Evolutionary conservation across 2,113 vertebrate genomes (phyloP), one percentile per base, ranked within the genome.

Genomic region (Thymallus thymallus): DNA sequence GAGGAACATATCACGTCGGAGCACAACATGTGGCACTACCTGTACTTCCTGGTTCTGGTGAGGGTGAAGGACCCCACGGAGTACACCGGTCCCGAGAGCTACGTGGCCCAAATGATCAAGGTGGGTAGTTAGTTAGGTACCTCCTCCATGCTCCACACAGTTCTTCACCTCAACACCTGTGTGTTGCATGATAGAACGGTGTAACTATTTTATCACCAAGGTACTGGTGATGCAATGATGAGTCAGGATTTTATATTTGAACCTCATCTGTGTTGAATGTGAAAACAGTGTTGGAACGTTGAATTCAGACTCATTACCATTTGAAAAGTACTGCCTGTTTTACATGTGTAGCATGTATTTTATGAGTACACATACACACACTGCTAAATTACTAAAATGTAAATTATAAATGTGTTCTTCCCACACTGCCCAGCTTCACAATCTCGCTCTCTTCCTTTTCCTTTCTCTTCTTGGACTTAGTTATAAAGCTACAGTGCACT

Each of bases 1-100:
- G 98, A 99, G 80, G 97, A 99, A 83, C 98, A 99, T 80, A 98
- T 98, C 85, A 95, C 95, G 76, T 94, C 92, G 0, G 98, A 99
- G 60, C 98, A 99, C 93, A 98, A 90, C 85, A 98, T 98, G 98
- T 99, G 98, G 98, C 96, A 98, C 88, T 99, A 99, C 84, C 87
- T 99, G 69, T 98, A 96, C 89, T 99, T 99, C 83, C 94, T 98
- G 64, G 98, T 99, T 51, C 92, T 99, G 85, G 95, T 99, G 84
- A 94, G 94, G 87, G 97, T 98, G 68, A 99, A 99, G 88, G 96
- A 98, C 88, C 96, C 97, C 0, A 99, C 98, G 0, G 98, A 99
- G 82, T 99, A 99, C 89, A 99, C 97, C 0, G 98, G 98, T 0
- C 98, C 98, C 0, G 98, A 99, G 88, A 99, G 98, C 92, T 99